Evolutionary conservation across 1,140 invertebrate genomes (phyloP), one percentile per base, ranked within the genome.

Genomic region (Gyrodactylus salaris): DNA sequence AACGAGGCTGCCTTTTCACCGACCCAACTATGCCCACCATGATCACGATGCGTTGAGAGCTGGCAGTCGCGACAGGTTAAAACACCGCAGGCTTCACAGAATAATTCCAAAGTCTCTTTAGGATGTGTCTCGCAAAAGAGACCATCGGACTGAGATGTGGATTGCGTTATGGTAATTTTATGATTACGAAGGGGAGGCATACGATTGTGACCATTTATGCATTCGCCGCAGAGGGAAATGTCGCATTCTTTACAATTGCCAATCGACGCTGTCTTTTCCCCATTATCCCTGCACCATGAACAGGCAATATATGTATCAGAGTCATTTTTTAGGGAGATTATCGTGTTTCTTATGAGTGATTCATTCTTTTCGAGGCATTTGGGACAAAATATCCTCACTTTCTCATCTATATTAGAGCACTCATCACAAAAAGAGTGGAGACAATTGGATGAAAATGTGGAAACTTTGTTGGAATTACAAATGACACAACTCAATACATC

Each of bases 1-100:
- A 24, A 20, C 2, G 25, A 71, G 26, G 2, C 16, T 24, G 70
- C 21, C 23, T 71, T 71, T 23, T 24, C 25, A 71, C 70, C 24
- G 25, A 71, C 25, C 70, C 70, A 71, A 1, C 25, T 21, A 71
- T 71, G 70, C 24, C 25, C 25, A 16, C 34, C 34, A 25, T 71
- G 70, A 25, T 71, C 70, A 20, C 25, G 25, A n/a, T 71, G 70
- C 2, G 20, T 1, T 24, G 70, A 71, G 2, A 71, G 25, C 26
- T 71, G 70, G 24, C 70, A 71, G n/a, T 71, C 24, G 25, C 70
- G 1, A 71, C 70, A 71, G 1, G 70, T 71, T 71, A 71, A 71
- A 23, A 23, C 25, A 7, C 26, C 24, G 26, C 70, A 71, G n/a
- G n/a, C 26, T 71, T 71, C 70, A 71, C 70, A 71, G 26, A 25